phyloP scores from a whole-genome alignment of 2,888 invertebrate species.

The Plagodis dolabraria region DNA sequence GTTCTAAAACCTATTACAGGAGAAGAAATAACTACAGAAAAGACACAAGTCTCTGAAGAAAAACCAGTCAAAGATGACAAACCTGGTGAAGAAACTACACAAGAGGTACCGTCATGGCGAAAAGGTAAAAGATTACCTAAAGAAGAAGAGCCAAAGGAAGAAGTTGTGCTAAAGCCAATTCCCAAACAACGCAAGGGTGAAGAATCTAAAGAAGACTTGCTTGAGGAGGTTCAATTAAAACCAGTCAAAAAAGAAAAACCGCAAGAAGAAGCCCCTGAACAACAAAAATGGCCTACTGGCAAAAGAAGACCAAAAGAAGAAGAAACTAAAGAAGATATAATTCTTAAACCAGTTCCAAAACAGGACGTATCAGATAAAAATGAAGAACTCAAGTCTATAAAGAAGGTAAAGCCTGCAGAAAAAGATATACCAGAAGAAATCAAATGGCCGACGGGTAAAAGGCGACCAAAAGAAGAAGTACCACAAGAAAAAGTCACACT shows the following conservation, averaged over 20 bases:
- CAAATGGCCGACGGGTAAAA: conserved; percentile 47
- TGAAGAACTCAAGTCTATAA: conserved; percentile 74
- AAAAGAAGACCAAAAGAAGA: conserved; percentile 45
- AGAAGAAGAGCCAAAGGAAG: conserved; percentile 28
- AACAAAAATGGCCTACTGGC: conserved; percentile 43
- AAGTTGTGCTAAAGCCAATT: conserved; percentile 30
- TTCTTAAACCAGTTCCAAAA: conserved; percentile 51
- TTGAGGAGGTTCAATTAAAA: conserved; percentile 66
- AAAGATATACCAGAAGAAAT: conserved; percentile 51
- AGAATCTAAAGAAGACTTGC: conserved; percentile 48
- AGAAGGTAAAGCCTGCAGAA: conserved; percentile 21
- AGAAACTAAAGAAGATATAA: conserved; percentile 56
- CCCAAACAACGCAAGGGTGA: conserved; percentile 22
- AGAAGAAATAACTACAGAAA: no score
- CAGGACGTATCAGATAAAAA: conserved; percentile 51
- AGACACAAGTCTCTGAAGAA: no score
- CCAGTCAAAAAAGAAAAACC: conserved; percentile 14
- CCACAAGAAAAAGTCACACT: conserved; percentile 53
- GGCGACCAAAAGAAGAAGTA: conserved; percentile 45
- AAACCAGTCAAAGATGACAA: background rate
- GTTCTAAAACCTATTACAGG: conserved; percentile 58
- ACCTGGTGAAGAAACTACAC: conserved; percentile 14
- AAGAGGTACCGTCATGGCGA: background rate
- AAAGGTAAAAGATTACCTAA: conserved; percentile 21
- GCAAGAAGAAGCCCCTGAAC: conserved; percentile 47